Evolutionary conservation across 2,888 invertebrate species (phyloP).

Genomic region (Candidula unifasciata): DNA sequence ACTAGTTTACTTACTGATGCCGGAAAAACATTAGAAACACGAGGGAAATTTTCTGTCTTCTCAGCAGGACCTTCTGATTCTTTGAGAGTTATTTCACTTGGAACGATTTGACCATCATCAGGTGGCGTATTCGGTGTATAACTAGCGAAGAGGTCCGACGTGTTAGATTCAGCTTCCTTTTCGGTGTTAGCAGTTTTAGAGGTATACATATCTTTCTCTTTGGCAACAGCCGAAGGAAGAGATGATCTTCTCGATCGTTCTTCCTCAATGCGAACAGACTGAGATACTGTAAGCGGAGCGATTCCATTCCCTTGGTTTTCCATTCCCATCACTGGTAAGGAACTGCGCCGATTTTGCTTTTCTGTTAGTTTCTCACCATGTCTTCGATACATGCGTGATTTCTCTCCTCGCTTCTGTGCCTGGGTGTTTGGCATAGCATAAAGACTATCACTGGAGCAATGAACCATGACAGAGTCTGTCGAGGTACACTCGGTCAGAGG

Average conservation of each 20-base stretch:
- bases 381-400: neutral
- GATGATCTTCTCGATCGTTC: conserved; percentile 5
- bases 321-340: conserved; percentile 27
- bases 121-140: neutral
- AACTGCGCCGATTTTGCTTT: conserved; percentile 17
- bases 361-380: conserved; percentile 22
- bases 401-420: neutral
- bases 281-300: neutral
- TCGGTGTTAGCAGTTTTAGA: too few species aligned
- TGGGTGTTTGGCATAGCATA: neutral
- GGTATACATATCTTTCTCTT: neutral
- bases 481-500: conserved; percentile 39
- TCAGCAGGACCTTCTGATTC: neutral
- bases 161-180: neutral
- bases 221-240: neutral
- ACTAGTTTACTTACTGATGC: neutral
- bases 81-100: neutral
- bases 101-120: neutral
- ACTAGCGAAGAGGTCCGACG: too few species aligned
- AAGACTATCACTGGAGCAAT: conserved; percentile 42
- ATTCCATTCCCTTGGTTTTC: neutral
- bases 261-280: conserved; percentile 8
- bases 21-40: neutral
- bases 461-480: conserved; percentile 37
- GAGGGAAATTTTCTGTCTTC: neutral